phyloP scores from a whole-genome alignment of 2,113 vertebrate species.

The Equus quagga region DNA sequence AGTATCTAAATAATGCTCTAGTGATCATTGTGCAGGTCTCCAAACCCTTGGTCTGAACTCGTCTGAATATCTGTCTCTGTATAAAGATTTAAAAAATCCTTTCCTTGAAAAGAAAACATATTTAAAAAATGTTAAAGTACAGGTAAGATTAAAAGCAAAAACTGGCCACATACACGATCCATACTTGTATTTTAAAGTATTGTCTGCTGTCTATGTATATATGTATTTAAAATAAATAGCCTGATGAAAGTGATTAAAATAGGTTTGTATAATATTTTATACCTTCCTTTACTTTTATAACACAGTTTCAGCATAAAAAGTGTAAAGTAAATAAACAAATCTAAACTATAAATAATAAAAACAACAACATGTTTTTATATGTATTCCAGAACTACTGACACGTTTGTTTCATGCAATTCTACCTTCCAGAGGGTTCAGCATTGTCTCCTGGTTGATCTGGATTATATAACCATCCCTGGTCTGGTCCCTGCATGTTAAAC shows the following conservation, averaged over 20 bases:
- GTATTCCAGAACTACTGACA: no score
- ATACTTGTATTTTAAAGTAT: neutral
- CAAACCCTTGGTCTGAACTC: no score
- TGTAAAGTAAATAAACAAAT: neutral
- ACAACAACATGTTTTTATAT: neutral
- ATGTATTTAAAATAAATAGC: neutral
- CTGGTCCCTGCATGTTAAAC: neutral
- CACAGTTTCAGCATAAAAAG: neutral
- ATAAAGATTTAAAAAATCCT: no score
- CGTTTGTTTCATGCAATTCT: no score
- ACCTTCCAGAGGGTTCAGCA: no score
- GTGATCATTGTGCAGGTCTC: no score
- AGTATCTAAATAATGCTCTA: neutral
- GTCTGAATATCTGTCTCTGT: no score
- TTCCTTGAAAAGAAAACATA: no score
- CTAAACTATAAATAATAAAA: neutral
- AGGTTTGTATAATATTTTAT: neutral
- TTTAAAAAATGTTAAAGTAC: neutral
- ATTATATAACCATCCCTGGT: neutral
- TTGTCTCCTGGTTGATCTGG: neutral
- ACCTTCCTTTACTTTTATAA: neutral
- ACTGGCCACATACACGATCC: fast-evolving
- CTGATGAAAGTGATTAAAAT: neutral
- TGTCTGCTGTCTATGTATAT: neutral
- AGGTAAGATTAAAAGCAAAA: neutral